Percentiles rank a stretch among this genome's conserved stretches.
Conservation (phyloP, 1,140 invertebrate species). For the Ooceraea biroi region DNA sequence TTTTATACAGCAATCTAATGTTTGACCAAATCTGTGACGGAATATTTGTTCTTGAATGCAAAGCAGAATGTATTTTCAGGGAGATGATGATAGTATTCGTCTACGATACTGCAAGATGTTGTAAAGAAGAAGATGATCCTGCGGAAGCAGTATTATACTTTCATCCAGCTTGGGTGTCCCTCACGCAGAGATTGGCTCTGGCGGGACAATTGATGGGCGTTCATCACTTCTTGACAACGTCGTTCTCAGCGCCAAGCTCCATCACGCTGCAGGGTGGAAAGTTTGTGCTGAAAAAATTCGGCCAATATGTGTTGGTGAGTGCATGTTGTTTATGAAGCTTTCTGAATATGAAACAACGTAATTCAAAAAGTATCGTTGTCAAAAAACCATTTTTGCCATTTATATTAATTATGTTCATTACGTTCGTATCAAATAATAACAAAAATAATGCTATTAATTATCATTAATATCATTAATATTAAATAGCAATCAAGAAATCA, state of each 20-base stretch:
- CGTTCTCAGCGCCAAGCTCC: slow-evolving; percentile 91
- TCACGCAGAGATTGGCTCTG: slow-evolving; percentile 91
- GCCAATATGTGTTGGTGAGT: slow-evolving; percentile 92
- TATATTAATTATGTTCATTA: too few relatives aligned
- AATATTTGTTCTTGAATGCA: slow-evolving; percentile 32
- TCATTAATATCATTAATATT: not conserved
- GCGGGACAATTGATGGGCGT: slow-evolving; percentile 94
- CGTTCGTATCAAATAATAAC: too few relatives aligned
- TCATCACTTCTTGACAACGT: slow-evolving; percentile 90
- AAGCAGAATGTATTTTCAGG: slow-evolving; percentile 84
- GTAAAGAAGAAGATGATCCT: slow-evolving; percentile 94
- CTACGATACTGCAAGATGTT: slow-evolving; percentile 92
- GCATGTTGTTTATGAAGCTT: not conserved
- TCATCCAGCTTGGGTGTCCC: slow-evolving; percentile 94
- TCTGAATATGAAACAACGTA: too few relatives aligned
- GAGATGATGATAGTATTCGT: slow-evolving; percentile 96
- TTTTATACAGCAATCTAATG: slow-evolving; percentile 9
- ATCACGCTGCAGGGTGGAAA: slow-evolving; percentile 94
- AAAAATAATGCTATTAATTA: not conserved
- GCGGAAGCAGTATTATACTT: slow-evolving; percentile 95
- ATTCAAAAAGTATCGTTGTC: not conserved
- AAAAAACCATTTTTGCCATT: too few relatives aligned
- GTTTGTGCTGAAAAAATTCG: slow-evolving; percentile 92
- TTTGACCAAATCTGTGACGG: not conserved
- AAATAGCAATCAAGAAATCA: slow-evolving; percentile 16